A percentile compares a stretch with the other conserved stretches of the same genome.
Conservation (phyloP, 2,797 vertebrate species). For the Alcedo atthis region DNA sequence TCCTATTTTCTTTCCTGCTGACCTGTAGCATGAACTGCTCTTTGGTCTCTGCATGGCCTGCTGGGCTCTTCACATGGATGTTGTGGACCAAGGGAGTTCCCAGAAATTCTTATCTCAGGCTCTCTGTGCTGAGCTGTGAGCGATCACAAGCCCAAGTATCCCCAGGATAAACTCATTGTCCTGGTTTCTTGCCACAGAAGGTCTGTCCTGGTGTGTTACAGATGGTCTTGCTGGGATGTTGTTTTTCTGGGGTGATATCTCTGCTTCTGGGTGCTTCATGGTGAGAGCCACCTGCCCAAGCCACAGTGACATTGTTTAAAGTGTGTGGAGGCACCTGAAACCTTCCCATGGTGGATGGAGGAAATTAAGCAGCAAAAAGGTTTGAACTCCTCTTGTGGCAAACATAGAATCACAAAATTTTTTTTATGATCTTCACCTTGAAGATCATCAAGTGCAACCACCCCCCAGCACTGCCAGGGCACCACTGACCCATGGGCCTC, state of each 20-base stretch:
- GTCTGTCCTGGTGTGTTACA: background rate
- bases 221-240: background rate
- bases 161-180: background rate
- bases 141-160: background rate
- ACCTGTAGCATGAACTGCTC: background rate
- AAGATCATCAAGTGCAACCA: background rate
- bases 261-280: background rate
- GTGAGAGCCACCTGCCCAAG: background rate
- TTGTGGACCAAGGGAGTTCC: background rate
- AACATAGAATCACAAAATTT: background rate
- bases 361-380: background rate
- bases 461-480: background rate
- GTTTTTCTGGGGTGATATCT: background rate
- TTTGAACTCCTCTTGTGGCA: background rate
- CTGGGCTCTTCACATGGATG: fast-evolving
- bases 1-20: background rate
- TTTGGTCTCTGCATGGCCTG: background rate
- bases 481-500: background rate
- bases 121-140: background rate
- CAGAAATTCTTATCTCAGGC: background rate
- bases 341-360: background rate
- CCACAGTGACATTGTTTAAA: background rate
- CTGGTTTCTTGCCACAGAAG: background rate
- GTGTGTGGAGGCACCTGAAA: background rate
- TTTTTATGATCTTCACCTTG: too few relatives aligned